Conservation (phyloP, 2,113 vertebrate genomes). For the Camelus bactrianus region DNA sequence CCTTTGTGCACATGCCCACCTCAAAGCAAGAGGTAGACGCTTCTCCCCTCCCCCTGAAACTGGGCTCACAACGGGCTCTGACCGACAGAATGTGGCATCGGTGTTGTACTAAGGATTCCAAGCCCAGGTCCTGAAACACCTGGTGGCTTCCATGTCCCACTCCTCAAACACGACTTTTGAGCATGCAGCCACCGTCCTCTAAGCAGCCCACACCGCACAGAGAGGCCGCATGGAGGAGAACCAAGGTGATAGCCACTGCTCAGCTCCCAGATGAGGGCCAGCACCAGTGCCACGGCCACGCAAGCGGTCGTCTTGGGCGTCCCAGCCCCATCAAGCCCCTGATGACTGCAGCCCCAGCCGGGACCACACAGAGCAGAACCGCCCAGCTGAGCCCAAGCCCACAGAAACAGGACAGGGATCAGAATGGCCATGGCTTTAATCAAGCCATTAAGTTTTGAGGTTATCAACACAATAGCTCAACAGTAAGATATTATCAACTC, state of each 20-base stretch:
- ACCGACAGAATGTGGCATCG: neutral
- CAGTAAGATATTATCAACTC: neutral
- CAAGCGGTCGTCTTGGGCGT: accelerated
- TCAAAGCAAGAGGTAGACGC: neutral
- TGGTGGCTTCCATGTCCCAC: neutral
- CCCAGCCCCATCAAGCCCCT: neutral
- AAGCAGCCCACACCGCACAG: neutral
- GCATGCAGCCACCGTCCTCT: neutral
- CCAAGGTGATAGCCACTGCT: neutral
- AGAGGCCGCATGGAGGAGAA: neutral
- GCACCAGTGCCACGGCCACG: neutral
- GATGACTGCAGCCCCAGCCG: neutral
- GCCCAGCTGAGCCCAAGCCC: neutral
- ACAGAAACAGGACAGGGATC: neutral
- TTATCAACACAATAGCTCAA: neutral
- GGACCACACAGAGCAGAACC: neutral
- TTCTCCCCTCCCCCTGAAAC: neutral
- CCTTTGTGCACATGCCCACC: neutral
- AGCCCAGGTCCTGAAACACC: neutral
- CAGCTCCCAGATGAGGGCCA: neutral
- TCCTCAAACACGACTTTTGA: neutral
- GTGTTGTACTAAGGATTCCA: neutral
- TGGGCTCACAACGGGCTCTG: neutral
- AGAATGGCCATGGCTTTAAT: neutral
- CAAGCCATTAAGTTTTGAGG: no score